Percentiles rank a stretch among this genome's conserved stretches.
Conservation (phyloP, 2,888 invertebrate species). For the Patella pellucida region DNA sequence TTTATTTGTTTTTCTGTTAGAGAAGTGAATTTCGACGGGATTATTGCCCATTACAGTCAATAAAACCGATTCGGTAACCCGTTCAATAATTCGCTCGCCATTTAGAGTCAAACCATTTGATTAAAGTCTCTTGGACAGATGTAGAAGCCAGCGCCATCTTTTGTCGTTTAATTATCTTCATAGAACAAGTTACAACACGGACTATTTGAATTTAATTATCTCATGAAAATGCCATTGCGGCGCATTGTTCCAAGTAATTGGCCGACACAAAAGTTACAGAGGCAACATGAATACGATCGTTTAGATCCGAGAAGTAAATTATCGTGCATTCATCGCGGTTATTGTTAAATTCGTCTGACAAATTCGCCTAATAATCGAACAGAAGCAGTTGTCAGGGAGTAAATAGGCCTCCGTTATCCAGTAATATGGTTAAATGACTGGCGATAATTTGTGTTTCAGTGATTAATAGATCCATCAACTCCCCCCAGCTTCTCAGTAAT, state of each 20-base stretch:
- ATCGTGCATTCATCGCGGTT: conserved; percentile 15
- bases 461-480: neutral
- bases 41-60: neutral
- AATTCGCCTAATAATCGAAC: conserved; percentile 23
- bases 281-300: conserved; percentile 12
- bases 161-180: neutral
- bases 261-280: conserved; percentile 11
- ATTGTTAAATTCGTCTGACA: conserved; percentile 18
- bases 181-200: neutral
- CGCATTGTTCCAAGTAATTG: conserved; percentile 22
- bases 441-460: conserved; percentile 4
- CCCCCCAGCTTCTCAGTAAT: neutral
- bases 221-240: conserved; percentile 16
- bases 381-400: conserved; percentile 19
- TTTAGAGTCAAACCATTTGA: neutral
- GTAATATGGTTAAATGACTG: neutral
- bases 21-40: neutral
- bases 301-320: conserved; percentile 20
- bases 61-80: neutral
- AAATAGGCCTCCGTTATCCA: neutral
- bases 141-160: neutral
- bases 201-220: conserved; percentile 2
- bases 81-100: no score
- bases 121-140: neutral
- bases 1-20: conserved; percentile 4